Evolutionary conservation across 1,140 invertebrate genomes (phyloP).

Genomic region (Philotrypesis tridentata): DNA sequence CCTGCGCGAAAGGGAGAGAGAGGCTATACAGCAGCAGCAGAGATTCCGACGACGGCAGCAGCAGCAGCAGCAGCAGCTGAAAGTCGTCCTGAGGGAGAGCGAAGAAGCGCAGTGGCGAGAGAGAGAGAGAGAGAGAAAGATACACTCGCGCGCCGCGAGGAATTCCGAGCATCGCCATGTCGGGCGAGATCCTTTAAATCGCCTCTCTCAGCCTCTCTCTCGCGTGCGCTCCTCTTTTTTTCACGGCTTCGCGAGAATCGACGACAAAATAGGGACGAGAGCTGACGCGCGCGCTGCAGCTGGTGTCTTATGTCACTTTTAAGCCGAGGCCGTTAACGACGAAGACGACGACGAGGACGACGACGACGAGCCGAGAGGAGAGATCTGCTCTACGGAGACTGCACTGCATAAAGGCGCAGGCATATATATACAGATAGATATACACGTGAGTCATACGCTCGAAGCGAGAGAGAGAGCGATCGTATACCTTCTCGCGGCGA

Average conservation of each 20-base stretch:
- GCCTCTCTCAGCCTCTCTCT: neutral
- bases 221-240: neutral
- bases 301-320: slow-evolving; percentile 33
- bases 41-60: neutral
- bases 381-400: too few relatives aligned
- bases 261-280: slow-evolving; percentile 20
- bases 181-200: neutral
- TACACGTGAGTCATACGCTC: too few relatives aligned
- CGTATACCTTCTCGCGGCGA: neutral
- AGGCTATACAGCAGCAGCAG: neutral
- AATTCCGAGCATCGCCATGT: slow-evolving; percentile 41
- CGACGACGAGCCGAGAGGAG: neutral
- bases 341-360: too few relatives aligned
- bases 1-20: neutral
- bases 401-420: too few relatives aligned
- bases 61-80: too few relatives aligned
- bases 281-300: neutral
- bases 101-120: too few relatives aligned
- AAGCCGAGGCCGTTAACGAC: neutral
- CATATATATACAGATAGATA: too few relatives aligned
- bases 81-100: neutral
- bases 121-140: neutral
- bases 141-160: neutral
- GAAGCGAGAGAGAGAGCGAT: neutral
- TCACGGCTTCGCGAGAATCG: neutral